These are phyloP conservation scores for Leptinotarsa rubiginosa DNA, from an alignment of 2,888 invertebrate genomes.

Conservation along the genomic window DNA sequence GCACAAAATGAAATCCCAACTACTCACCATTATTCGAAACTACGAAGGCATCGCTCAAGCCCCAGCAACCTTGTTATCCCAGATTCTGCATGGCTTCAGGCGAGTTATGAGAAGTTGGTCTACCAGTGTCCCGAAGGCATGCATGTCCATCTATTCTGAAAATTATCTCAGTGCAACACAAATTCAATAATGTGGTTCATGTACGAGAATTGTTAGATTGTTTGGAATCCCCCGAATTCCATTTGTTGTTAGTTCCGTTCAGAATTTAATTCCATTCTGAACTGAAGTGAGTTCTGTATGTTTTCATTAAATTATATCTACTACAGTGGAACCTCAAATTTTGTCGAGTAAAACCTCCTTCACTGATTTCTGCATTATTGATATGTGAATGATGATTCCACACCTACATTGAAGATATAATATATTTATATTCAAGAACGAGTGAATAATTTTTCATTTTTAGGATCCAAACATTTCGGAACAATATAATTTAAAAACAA, in stretches of 20 bases:
- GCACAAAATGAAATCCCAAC: too few species aligned
- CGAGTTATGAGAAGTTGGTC: slow-evolving; percentile 32
- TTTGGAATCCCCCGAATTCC: slow-evolving; percentile 12
- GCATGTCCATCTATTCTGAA: slow-evolving; percentile 31
- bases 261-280: background rate
- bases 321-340: too few species aligned
- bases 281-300: background rate
- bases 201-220: slow-evolving; percentile 10
- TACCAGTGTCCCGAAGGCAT: slow-evolving; percentile 22
- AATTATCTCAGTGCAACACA: slow-evolving; percentile 26
- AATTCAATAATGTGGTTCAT: slow-evolving; percentile 31
- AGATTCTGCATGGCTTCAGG: slow-evolving; percentile 19
- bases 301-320: too few species aligned
- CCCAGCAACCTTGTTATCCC: background rate
- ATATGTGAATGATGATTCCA: too few species aligned
- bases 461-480: too few species aligned
- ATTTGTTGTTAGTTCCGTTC: slow-evolving; percentile 1
- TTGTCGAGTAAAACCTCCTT: too few species aligned
- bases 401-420: too few species aligned
- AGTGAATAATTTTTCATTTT: too few species aligned
- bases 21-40: background rate
- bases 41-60: background rate
- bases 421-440: too few species aligned
- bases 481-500: too few species aligned
- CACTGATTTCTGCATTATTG: too few species aligned